Percentiles rank a stretch among this genome's conserved stretches.
Conservation (phyloP, 2,797 vertebrate genomes). For the Epinephelus awoara region DNA sequence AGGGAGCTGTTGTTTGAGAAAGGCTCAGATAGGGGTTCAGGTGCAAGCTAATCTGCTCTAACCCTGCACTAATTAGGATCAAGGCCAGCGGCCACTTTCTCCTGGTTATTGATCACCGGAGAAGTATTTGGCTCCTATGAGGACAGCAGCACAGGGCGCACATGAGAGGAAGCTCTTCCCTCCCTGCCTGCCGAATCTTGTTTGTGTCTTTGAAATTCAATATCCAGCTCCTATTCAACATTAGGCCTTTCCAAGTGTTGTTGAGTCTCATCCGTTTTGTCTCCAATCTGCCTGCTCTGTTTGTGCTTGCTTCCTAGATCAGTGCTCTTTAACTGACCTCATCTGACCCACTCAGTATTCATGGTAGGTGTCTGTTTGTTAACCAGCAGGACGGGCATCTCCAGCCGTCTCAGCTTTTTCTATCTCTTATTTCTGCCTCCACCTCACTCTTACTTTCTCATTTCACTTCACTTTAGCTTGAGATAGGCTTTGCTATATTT, state of each 20-base stretch:
- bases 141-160: slow-evolving; percentile 41
- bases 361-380: slow-evolving; percentile 22
- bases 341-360: slow-evolving; percentile 35
- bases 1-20: slow-evolving; percentile 72
- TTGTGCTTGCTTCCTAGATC: slow-evolving; percentile 24
- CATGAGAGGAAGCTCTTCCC: slow-evolving; percentile 32
- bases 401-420: background rate
- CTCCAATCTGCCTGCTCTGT: slow-evolving; percentile 38
- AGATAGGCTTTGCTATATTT: slow-evolving; percentile 2
- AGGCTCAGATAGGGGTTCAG: slow-evolving; percentile 70
- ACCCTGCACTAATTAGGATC: slow-evolving; percentile 80
- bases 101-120: slow-evolving; percentile 72
- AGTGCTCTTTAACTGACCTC: slow-evolving; percentile 16
- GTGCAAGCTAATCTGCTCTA: slow-evolving; percentile 79
- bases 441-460: background rate
- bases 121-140: slow-evolving; percentile 44
- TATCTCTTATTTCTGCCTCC: background rate
- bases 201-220: slow-evolving; percentile 72
- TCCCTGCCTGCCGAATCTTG: slow-evolving; percentile 37
- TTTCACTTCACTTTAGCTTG: background rate
- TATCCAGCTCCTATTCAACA: slow-evolving; percentile 57
- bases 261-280: slow-evolving; percentile 35
- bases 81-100: slow-evolving; percentile 72
- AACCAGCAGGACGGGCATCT: slow-evolving; percentile 18
- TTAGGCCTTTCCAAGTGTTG: slow-evolving; percentile 42